These are phyloP conservation scores for Pelochelys cantorii DNA, from an alignment of 2,797 vertebrate genomes.

Conservation along the genomic window DNA sequence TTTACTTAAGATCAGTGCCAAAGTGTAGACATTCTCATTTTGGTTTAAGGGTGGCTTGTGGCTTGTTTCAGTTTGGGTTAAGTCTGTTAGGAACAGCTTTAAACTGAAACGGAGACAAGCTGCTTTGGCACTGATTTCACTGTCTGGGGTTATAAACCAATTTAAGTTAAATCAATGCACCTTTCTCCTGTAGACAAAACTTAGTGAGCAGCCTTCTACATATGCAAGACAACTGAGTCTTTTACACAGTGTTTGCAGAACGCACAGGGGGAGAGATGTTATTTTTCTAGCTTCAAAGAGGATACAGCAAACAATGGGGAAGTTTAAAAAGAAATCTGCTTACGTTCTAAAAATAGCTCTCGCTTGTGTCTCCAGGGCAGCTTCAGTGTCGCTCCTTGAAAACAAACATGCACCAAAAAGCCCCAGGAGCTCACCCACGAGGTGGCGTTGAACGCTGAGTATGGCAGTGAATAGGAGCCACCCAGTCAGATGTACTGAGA, in stretches of 20 bases:
- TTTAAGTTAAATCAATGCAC: not conserved
- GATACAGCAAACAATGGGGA: not conserved
- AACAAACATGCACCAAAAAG: not conserved
- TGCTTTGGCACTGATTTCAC: not conserved
- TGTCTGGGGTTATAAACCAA: not conserved
- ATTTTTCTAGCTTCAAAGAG: not conserved
- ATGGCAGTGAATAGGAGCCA: rapidly evolving
- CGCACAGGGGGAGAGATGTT: not conserved
- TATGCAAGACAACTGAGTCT: not conserved
- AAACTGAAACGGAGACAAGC: not conserved
- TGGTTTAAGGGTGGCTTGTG: not conserved
- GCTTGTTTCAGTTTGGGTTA: not conserved
- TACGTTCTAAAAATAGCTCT: not conserved
- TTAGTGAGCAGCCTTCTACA: not conserved
- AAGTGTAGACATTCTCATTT: not conserved
- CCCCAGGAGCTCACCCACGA: rapidly evolving
- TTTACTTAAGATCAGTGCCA: not conserved
- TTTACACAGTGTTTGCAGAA: not conserved
- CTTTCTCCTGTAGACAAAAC: rapidly evolving
- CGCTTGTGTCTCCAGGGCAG: not conserved
- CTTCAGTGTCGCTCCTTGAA: not conserved
- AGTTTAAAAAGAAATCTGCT: not conserved
- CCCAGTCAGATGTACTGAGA: rapidly evolving
- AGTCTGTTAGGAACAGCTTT: not conserved
- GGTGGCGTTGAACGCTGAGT: rapidly evolving